Base-by-base conservation (phyloP, 2,113 vertebrate genomes). In the Oryzias melastigma region DNA sequence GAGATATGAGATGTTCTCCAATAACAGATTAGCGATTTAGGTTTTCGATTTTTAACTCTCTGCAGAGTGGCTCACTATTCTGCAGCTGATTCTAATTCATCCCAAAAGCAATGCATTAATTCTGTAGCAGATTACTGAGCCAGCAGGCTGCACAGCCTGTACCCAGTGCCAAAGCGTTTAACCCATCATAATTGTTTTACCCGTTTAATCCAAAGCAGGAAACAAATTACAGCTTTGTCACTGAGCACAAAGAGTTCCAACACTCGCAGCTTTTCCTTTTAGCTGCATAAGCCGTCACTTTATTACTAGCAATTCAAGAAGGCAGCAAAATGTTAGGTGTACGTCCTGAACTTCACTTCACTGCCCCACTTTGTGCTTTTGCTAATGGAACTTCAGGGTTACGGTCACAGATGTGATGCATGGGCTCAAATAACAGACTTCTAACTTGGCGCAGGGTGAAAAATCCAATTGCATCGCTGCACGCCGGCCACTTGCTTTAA, bases 41-140 rank as follows among this genome's bases (percentile, higher is more conserved):
- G 45, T 74, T 51, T 65, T 17, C 4, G 1, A 58, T n/a, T 73
- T 78, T 62, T 14, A 19, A 8, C 15, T 58, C 19, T 35, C 52
- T 43, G 65, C 8, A 2, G 7, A 62, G 46, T 67, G 60, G 15
- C 18, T 62, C 46, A 56, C 45, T 67, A 63, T 51, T 58, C 29
- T 54, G 43, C 20, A 14, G 43, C 52, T 12, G 51, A 52, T 42
- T 63, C 14, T 58, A 77, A 73, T 69, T 70, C 35, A 55, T 72
- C 62, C 46, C 63, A 29, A 63, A 22, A 58, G 71, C 64, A 52
- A 62, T 75, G 58, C 58, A 10, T 54, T 65, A 52, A 42, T 69
- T 43, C 62, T 41, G 62, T 18, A 70, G 65, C 69, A 67, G 80
- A 83, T 82, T 79, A 84, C 67, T 57, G 69, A 81, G 62, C 48